Evolutionary conservation across 2,113 vertebrate species (phyloP).

Genomic region (Oceanodroma tethys): DNA sequence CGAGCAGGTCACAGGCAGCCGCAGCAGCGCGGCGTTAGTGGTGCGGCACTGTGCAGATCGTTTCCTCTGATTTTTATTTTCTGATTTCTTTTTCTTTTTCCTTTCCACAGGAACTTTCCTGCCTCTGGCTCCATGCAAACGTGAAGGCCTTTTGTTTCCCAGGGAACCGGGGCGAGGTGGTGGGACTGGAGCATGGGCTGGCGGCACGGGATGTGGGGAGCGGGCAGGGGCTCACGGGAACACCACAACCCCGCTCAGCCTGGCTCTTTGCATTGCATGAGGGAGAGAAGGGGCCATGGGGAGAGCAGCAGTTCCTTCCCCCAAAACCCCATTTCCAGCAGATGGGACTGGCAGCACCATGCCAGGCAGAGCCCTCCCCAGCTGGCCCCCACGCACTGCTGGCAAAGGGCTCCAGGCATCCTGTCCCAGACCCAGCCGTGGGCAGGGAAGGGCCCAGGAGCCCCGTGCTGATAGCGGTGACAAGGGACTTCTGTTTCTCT

Average conservation of each 20-base stretch:
- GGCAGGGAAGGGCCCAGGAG: background rate
- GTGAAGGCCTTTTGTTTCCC: background rate
- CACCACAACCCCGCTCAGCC: background rate
- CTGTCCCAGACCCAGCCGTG: background rate
- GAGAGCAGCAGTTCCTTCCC: background rate
- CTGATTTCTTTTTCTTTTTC: background rate
- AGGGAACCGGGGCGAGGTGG: background rate
- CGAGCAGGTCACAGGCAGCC: background rate
- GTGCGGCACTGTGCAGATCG: background rate
- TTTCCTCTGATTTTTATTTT: background rate
- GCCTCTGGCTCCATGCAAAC: background rate
- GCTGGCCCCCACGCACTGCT: background rate
- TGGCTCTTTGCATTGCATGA: background rate
- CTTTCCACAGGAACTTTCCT: background rate
- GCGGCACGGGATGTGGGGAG: background rate
- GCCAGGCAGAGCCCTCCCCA: background rate
- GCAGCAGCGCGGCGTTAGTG: rapidly evolving
- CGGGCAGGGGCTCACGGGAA: background rate
- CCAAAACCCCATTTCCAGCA: background rate
- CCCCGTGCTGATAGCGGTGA: rapidly evolving
- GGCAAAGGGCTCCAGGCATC: background rate
- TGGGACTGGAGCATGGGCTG: background rate
- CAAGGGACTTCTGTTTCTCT: constrained; percentile 13
- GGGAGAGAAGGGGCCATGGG: background rate
- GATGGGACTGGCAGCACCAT: background rate